phyloP scores from a whole-genome alignment of 2,113 vertebrate genomes.

The Microcebus griseorufus region DNA sequence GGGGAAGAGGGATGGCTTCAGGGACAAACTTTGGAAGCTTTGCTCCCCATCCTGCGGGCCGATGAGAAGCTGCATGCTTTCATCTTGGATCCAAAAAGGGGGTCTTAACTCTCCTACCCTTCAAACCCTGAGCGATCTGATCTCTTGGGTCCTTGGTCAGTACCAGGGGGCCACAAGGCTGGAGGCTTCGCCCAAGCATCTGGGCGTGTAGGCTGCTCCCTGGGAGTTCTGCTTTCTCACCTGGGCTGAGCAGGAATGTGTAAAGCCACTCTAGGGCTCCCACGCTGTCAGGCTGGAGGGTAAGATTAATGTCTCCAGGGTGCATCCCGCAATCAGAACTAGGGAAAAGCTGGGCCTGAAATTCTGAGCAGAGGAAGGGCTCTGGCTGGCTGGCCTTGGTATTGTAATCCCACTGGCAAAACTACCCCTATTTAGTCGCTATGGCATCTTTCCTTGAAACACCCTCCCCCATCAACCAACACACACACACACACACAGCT shows the following conservation, averaged over 20 bases:
- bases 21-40: background rate
- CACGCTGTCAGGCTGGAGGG: background rate
- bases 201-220: background rate
- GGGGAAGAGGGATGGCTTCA: background rate
- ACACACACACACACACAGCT: no score
- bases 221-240: background rate
- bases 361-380: background rate
- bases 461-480: fast-evolving
- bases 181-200: background rate
- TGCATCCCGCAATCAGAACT: background rate
- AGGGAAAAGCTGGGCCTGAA: background rate
- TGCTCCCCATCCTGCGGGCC: background rate
- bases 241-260: background rate
- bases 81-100: background rate
- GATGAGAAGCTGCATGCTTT: background rate
- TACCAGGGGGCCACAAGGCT: background rate
- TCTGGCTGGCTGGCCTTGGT: background rate
- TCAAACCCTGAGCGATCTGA: background rate
- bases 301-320: background rate
- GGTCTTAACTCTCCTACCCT: no score
- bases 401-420: background rate
- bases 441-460: background rate
- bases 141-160: background rate
- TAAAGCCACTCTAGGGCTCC: background rate
- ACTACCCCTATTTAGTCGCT: background rate